phyloP scores from a whole-genome alignment of 2,888 invertebrate genomes.

The Antheraea yamamai region DNA sequence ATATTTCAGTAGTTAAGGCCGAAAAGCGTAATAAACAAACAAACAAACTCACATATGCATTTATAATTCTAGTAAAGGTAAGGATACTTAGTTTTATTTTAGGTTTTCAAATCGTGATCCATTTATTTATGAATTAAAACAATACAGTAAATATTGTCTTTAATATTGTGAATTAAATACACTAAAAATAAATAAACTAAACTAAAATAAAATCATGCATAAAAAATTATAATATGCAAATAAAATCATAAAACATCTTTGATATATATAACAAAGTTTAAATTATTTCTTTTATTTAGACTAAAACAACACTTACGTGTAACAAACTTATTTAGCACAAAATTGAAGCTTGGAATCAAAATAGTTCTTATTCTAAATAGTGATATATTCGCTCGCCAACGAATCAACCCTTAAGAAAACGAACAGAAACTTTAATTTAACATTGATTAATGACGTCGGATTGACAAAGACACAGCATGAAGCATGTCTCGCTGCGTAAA shows the following conservation, averaged over 20 bases:
- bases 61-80: no score
- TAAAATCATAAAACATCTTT: neutral
- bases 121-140: no score
- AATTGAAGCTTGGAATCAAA: neutral
- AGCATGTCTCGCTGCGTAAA: conserved; percentile 64
- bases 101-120: no score
- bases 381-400: conserved; percentile 37
- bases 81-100: no score
- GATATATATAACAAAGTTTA: neutral
- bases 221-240: no score
- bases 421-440: conserved; percentile 56
- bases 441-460: conserved; percentile 70
- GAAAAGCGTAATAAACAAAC: no score
- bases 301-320: neutral
- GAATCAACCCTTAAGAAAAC: conserved; percentile 59
- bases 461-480: conserved; percentile 72
- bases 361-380: conserved; percentile 19
- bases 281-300: neutral
- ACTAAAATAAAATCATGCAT: neutral
- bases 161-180: no score
- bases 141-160: no score
- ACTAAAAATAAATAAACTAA: no score
- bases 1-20: no score
- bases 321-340: neutral
- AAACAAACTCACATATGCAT: no score